phyloP scores from a whole-genome alignment of 2,797 vertebrate genomes.

The Semaprochilodus insignis region DNA sequence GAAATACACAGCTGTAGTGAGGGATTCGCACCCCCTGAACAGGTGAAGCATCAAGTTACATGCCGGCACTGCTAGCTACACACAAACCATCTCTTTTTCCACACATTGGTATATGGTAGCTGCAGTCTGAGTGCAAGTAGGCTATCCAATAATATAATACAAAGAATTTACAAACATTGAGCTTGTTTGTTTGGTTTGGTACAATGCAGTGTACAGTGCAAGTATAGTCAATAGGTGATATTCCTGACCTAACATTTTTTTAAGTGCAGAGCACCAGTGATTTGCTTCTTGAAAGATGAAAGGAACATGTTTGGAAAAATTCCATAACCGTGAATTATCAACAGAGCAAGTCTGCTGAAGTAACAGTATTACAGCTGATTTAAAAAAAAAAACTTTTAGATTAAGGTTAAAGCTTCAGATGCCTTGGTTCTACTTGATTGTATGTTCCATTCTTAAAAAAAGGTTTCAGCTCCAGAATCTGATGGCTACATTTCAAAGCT shows the following conservation, averaged over 20 bases:
- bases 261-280: neutral
- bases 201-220: neutral
- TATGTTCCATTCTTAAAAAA: too few relatives aligned
- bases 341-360: neutral
- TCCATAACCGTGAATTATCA: neutral
- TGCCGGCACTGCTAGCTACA: neutral
- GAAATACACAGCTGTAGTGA: constrained; percentile 95
- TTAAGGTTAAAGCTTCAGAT: too few relatives aligned
- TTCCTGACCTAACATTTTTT: neutral
- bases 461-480: too few relatives aligned
- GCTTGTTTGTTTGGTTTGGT: neutral
- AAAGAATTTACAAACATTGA: neutral
- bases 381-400: too few relatives aligned
- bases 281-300: neutral
- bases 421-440: too few relatives aligned
- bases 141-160: neutral
- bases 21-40: constrained; percentile 87
- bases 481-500: too few relatives aligned
- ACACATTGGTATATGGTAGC: neutral
- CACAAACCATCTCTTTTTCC: neutral
- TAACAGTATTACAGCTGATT: neutral
- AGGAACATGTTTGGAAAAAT: neutral
- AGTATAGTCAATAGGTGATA: neutral
- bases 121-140: neutral
- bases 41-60: constrained; percentile 78